Percentiles rank a stretch among this genome's conserved stretches.
Conservation (phyloP, 1,140 invertebrate genomes). For the Cyrtorhinus lividipennis region DNA sequence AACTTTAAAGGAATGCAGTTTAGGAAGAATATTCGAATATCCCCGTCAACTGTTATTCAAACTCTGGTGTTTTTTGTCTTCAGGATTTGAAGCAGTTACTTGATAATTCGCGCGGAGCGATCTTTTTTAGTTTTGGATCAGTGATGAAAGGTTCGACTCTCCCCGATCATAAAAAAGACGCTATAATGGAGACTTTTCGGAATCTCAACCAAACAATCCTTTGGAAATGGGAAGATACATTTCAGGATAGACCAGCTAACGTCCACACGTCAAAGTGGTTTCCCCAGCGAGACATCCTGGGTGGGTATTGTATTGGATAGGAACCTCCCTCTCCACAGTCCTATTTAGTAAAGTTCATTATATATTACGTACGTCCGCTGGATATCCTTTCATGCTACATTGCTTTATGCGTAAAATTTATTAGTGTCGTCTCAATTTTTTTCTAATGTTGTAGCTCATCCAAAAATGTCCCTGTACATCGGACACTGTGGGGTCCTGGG, state of each 20-base stretch:
- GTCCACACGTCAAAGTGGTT: constrained; percentile 42
- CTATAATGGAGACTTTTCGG: constrained; percentile 41
- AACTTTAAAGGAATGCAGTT: too few species aligned
- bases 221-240: constrained; percentile 44
- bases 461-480: not conserved
- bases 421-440: too few species aligned
- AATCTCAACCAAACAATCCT: constrained; percentile 25
- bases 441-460: not conserved
- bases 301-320: too few species aligned
- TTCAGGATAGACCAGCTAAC: constrained; percentile 34
- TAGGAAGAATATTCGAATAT: too few species aligned
- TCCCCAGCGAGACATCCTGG: constrained; percentile 42
- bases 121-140: constrained; percentile 49
- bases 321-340: too few species aligned
- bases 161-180: constrained; percentile 37
- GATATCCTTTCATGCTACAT: too few species aligned
- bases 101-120: constrained; percentile 21
- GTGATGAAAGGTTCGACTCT: constrained; percentile 30
- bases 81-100: not conserved
- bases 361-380: too few species aligned
- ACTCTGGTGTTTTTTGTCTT: too few species aligned
- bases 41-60: too few species aligned
- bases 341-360: too few species aligned
- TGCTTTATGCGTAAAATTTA: too few species aligned
- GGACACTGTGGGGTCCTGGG: not conserved